phyloP scores from a whole-genome alignment of 2,888 invertebrate genomes.

The Lycaena phlaeas region DNA sequence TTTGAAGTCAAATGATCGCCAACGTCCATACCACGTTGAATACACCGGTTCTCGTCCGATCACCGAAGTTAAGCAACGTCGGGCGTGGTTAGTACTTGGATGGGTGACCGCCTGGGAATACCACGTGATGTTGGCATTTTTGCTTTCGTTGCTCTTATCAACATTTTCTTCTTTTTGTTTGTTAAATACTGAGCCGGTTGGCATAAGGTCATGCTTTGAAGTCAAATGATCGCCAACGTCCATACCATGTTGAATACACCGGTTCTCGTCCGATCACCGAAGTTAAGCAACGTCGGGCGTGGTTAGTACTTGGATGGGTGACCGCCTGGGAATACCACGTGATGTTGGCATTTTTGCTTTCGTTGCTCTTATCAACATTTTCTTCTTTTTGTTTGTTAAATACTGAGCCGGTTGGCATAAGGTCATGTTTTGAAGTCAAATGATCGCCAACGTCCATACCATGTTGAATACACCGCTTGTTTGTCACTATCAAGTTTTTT shows the following conservation, averaged over 20 bases:
- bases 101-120: conserved; percentile 29
- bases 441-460: too few relatives aligned
- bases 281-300: conserved; percentile 29
- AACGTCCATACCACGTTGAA: conserved; percentile 18
- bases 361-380: too few relatives aligned
- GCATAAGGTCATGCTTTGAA: too few relatives aligned
- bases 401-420: too few relatives aligned
- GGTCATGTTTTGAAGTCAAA: too few relatives aligned
- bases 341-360: not conserved
- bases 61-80: conserved; percentile 34
- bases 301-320: not conserved
- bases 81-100: conserved; percentile 47
- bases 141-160: too few relatives aligned
- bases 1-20: conserved; percentile 13
- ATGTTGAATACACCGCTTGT: too few relatives aligned
- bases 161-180: too few relatives aligned
- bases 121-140: conserved; percentile 8
- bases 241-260: conserved; percentile 62
- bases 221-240: conserved; percentile 30
- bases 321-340: not conserved
- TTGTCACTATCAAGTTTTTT: too few relatives aligned
- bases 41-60: conserved; percentile 26
- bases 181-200: too few relatives aligned
- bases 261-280: conserved; percentile 69
- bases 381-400: too few relatives aligned